Base-by-base conservation (phyloP, 2,797 vertebrate species). In the Trichosurus vulpecula region DNA sequence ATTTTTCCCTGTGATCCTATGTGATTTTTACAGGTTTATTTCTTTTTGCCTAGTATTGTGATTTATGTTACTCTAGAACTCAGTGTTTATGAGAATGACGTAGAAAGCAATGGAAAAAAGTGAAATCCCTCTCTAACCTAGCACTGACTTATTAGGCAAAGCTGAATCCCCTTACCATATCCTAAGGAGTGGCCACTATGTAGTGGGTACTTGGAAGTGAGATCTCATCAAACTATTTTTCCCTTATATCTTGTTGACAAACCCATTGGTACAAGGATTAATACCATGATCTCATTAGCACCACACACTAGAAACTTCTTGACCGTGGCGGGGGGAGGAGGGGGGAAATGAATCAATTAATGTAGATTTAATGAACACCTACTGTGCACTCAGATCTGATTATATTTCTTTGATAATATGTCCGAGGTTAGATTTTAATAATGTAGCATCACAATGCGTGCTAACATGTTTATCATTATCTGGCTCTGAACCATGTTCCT, bases 401-500 rank as follows among this genome's bases (percentile, higher is more conserved):
- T 19, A 81, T 22, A 52, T 29, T 47, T 93, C 94, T 9, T 81
- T 92, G 94, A 31, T 54, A 92, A 74, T 30, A 57, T 6, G 90
- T 29, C 9, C 90, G 90, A 90, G 89, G 51, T 94, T 92, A 91
- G 30, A 61, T 54, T 92, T 95, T 94, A 92, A 94, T 14, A 94
- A 57, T 95, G 13, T 66, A 5, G 31, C 11, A 90, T 89, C 51
- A 47, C 12, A 91, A 96, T 94, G 47, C 0, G 51, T 96, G 55
- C 92, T 93, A 57, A 94, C 9, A 1, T 96, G 92, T 95, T 14
- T 54, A 96, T 92, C 55, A 90, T 96, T 97, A 94, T 57, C 52
- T 94, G 4, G 0, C 92, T 97, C 54, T 97, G 51, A 97, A 74
- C 3, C 29, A 22, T 95, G 91, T 96, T 9, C 2, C 41, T 2